Conservation (phyloP, 2,797 vertebrate genomes). For the Phoxinus dragarum region DNA sequence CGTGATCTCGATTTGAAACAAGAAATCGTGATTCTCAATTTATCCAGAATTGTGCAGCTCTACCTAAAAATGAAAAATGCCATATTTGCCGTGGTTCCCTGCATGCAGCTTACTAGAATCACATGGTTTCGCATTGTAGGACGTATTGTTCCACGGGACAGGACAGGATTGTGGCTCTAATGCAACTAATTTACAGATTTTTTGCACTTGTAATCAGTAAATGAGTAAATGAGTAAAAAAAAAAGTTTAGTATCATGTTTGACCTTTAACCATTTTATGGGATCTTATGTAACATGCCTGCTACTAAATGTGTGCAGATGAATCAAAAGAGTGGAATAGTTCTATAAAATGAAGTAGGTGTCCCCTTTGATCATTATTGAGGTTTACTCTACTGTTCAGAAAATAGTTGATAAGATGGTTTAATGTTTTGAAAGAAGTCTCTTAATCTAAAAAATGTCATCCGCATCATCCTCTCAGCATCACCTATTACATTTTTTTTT, state of each 20-base stretch:
- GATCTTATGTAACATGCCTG: background rate
- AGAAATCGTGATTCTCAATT: background rate
- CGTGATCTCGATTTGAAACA: background rate
- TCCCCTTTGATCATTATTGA: background rate
- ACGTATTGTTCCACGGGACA: background rate
- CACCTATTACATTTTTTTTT: too few relatives aligned
- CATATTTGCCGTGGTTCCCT: background rate
- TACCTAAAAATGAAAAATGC: background rate
- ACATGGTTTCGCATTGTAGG: background rate
- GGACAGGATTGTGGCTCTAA: background rate
- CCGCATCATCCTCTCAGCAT: background rate
- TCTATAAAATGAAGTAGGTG: background rate
- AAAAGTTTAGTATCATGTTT: background rate
- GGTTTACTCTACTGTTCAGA: background rate
- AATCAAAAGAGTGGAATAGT: background rate
- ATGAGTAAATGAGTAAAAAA: background rate
- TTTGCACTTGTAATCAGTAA: background rate
- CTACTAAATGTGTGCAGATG: background rate
- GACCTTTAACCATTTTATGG: slow-evolving; percentile 29
- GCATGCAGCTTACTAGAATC: background rate
- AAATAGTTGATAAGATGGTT: background rate
- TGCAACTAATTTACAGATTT: slow-evolving; percentile 23
- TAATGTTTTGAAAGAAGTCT: background rate
- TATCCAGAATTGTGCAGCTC: background rate
- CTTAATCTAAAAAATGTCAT: background rate